These are phyloP conservation scores for Lepidurus apus DNA, from an alignment of 1,140 invertebrate species.

Conservation along the genomic window DNA sequence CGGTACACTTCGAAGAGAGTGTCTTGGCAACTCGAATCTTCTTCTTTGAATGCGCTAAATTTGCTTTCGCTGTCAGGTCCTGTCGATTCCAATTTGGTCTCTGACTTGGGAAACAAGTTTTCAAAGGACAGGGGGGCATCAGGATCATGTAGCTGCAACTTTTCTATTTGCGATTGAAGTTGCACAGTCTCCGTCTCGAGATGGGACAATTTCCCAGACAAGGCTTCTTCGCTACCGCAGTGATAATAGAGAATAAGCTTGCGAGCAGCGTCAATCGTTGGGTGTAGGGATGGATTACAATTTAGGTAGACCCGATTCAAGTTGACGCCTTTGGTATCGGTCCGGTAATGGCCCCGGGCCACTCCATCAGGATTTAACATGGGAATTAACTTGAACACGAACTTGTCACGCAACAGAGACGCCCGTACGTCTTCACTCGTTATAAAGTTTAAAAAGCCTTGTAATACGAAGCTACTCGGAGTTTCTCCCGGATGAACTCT, in stretches of 20 bases:
- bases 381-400: slow-evolving; percentile 88
- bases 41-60: not conserved
- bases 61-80: not conserved
- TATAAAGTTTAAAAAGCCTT: slow-evolving; percentile 79
- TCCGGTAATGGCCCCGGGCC: slow-evolving; percentile 78
- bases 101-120: not conserved
- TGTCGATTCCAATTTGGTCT: not conserved
- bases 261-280: slow-evolving; percentile 74
- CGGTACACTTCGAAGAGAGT: not conserved
- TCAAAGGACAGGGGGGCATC: not conserved
- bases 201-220: not conserved
- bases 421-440: slow-evolving; percentile 64
- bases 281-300: slow-evolving; percentile 68
- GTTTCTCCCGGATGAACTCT: slow-evolving; percentile 90
- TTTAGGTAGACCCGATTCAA: slow-evolving; percentile 78
- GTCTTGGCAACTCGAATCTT: slow-evolving; percentile 32
- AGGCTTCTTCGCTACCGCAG: slow-evolving; percentile 27
- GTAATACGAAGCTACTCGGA: slow-evolving; percentile 88
- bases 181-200: not conserved
- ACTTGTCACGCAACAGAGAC: slow-evolving; percentile 62
- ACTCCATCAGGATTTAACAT: slow-evolving; percentile 92
- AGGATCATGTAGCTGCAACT: not conserved
- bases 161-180: not conserved
- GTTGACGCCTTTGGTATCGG: slow-evolving; percentile 83
- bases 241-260: slow-evolving; percentile 63